A percentile compares a stretch with the other conserved stretches of the same genome.
phyloP scores from a whole-genome alignment of 2,113 vertebrate species.

The Semnornis frantzii region DNA sequence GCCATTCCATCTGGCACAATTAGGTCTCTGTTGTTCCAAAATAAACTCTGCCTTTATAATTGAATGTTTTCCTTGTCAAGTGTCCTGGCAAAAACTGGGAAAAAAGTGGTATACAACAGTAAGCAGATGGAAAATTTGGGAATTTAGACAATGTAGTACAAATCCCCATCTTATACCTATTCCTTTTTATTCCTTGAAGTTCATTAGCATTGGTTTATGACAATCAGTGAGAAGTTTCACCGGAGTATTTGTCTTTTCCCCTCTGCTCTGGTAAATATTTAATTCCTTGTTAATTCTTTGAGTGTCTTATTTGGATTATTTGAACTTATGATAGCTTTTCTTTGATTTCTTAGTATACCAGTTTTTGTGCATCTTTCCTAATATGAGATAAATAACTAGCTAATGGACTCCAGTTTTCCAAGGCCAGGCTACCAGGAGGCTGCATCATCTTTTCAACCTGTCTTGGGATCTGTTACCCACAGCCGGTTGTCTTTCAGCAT shows the following conservation, averaged over 20 bases:
- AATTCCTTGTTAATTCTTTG: neutral
- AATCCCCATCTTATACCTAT: fast-evolving
- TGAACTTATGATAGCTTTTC: neutral
- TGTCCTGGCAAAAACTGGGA: neutral
- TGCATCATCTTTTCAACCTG: neutral
- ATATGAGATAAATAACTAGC: neutral
- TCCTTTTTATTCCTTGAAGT: neutral
- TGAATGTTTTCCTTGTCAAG: neutral
- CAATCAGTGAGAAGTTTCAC: neutral
- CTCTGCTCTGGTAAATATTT: neutral
- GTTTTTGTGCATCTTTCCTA: neutral
- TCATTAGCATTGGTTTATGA: neutral
- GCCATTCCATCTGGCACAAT: conserved; percentile 5
- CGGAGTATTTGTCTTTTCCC: neutral
- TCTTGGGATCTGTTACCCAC: neutral
- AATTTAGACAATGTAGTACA: neutral
- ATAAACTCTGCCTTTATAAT: neutral
- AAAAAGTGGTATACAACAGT: neutral
- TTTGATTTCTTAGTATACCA: neutral
- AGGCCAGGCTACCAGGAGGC: neutral
- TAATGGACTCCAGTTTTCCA: neutral
- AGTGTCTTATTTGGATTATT: neutral
- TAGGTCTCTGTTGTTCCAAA: conserved; percentile 29
- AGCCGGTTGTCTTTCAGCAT: neutral
- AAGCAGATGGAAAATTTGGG: neutral